Evolutionary conservation across 2,888 invertebrate genomes (phyloP), one percentile per base, ranked within the genome.

Genomic region (Leucozona laternaria): DNA sequence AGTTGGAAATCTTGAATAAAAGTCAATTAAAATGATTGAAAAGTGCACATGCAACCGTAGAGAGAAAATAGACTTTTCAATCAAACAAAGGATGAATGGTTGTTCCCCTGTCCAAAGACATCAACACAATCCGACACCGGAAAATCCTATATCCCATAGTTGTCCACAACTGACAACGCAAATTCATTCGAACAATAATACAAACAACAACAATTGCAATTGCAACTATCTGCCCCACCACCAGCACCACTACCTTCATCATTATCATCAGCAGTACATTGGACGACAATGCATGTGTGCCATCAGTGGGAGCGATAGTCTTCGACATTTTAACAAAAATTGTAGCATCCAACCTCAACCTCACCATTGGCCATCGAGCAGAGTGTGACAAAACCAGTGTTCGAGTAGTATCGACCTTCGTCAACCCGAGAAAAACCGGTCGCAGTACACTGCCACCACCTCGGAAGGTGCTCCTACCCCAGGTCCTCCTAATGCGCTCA

Each of bases 101-200:
- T 82, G 81, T 81, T 66, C 87, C 64, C 78, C 58, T 17, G 37
- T 75, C 43, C 60, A 86, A 60, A 75, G 55, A 60, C 77, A 88
- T 25, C 77, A 88, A 48, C 60, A 78, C 37, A 66, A 80, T 72
- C 82, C 84, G 80, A 83, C 83, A 79, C 71, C 82, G 71, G 86
- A 86, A 66, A 75, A 82, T 82, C 82, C 78, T 55, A 79, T 91
- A 57, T 91, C 91, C 89, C 89, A 91, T 88, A 92, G 92, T 89
- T 92, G 92, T 83, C 92, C 92, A 62, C 92, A 92, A 88, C 84
- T 91, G 82, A 88, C 66, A 48, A 6, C 88, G 64, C 89, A 89
- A 55, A 78, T 71, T 75, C 45, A 71, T 66, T 17, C 89, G 73
- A 90, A 85, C 76, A 79, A 84, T 76, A 60, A 34, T 17, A 58